These are phyloP conservation scores for Catamblyrhynchus diadema DNA, from an alignment of 2,797 vertebrate genomes.

Conservation along the genomic window DNA sequence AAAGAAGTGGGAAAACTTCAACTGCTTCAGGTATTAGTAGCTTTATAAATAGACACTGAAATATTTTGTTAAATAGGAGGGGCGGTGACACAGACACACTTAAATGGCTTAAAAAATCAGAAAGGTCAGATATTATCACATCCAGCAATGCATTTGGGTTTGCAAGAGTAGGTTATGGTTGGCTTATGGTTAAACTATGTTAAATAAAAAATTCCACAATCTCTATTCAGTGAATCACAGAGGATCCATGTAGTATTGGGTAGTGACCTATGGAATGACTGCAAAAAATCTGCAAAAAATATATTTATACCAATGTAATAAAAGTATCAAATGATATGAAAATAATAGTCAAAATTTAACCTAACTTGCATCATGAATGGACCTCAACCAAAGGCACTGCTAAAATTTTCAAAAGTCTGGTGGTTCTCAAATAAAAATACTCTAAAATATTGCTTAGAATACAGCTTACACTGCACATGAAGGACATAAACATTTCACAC, in stretches of 20 bases:
- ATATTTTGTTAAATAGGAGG: background rate
- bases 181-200: background rate
- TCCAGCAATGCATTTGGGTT: background rate
- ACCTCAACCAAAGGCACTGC: background rate
- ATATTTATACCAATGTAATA: background rate
- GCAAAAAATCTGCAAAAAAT: background rate
- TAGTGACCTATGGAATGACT: background rate
- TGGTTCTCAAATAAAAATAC: background rate
- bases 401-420: background rate
- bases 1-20: background rate
- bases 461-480: background rate
- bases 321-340: background rate
- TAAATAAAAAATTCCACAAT: background rate
- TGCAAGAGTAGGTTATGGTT: background rate
- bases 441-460: background rate
- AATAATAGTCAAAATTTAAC: background rate
- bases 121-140: background rate
- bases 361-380: background rate
- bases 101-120: background rate
- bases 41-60: background rate
- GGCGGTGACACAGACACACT: fast-evolving
- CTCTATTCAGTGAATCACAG: background rate
- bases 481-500: background rate
- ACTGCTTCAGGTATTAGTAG: background rate
- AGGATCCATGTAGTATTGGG: background rate